These are phyloP conservation scores for Discoglossus pictus DNA, from an alignment of 2,797 vertebrate genomes.

Conservation along the genomic window DNA sequence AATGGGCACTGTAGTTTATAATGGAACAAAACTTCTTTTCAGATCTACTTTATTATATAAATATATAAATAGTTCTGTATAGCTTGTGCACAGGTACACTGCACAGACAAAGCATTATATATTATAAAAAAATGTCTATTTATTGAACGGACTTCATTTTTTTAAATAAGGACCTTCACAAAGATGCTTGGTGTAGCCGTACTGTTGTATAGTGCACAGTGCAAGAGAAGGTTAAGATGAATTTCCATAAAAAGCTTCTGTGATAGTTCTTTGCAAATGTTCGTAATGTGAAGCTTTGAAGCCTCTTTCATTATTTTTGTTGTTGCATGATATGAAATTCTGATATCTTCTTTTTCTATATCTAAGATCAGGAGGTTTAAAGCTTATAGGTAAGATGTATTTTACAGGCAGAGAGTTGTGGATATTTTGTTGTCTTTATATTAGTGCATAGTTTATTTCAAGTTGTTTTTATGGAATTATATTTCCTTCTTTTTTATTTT, in stretches of 20 bases:
- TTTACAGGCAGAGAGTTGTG: no score
- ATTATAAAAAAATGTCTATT: slow-evolving; percentile 66
- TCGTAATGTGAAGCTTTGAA: slow-evolving; percentile 10
- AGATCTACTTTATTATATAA: slow-evolving; percentile 66
- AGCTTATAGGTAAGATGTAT: no score
- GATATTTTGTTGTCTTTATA: no score
- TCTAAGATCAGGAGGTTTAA: no score
- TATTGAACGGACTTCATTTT: slow-evolving; percentile 66
- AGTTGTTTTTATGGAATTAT: no score
- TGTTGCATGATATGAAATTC: slow-evolving; percentile 34
- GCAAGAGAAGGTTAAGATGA: background rate
- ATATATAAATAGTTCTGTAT: slow-evolving; percentile 25
- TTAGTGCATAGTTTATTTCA: no score
- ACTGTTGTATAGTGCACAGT: slow-evolving; percentile 27
- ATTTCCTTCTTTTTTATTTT: no score
- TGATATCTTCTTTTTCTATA: no score
- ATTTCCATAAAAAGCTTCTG: slow-evolving; percentile 23
- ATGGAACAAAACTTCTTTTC: slow-evolving; percentile 78
- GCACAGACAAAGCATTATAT: slow-evolving; percentile 72
- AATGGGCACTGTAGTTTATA: slow-evolving; percentile 90
- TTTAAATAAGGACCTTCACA: slow-evolving; percentile 62
- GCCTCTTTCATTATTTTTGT: slow-evolving; percentile 28
- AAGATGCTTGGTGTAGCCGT: slow-evolving; percentile 60
- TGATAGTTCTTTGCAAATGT: slow-evolving; percentile 26
- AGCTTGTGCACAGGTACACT: slow-evolving; percentile 68